Evolutionary conservation across 2,888 invertebrate species (phyloP), one percentile per base, ranked within the genome.

Genomic region (Drosophila incognita): DNA sequence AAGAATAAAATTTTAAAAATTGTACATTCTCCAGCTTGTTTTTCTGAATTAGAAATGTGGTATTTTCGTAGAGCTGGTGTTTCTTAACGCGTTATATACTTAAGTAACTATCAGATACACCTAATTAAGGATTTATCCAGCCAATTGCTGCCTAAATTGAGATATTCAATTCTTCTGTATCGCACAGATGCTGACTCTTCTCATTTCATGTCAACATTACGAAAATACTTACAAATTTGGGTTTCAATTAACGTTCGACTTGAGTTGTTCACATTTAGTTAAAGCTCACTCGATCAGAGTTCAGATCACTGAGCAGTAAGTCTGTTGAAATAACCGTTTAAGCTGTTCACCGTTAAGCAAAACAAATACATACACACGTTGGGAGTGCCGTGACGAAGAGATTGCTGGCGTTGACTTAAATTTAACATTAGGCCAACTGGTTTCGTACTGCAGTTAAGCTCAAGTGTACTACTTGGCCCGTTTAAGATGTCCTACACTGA

Each of bases 1-100:
- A 89, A 67, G 72, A 87, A 89, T 87, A 89, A 89, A 81, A 81
- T 83, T 82, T 76, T n/a, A 76, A 84, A 76, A 81, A 71, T 73
- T 68, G 57, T 74, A 74, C 15, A 58, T 36, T 11, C 0, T n/a
- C 2, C 4, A n/a, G 18, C 4, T 15, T 21, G n/a, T 49, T 46
- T 58, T 57, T 21, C 10, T 11, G 2, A 18, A 31, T n/a, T n/a
- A 0, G 7, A 8, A 4, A 18, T 8, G 18, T 4, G 38, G 3
- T 21, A 21, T 21, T 21, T 21, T 21, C 21, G 21, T 21, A 21
- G 21, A 21, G 21, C 21, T 21, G 21, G 21, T 21, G 21, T 21
- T 21, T 21, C 21, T 21, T 21, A 3, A 38, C 6, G 29, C 0
- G 7, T 7, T 18, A 3, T 8, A 38, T 18, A 38, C 18, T 38